Base-by-base conservation (phyloP, 2,888 invertebrate genomes). In the Molanna angustata region DNA sequence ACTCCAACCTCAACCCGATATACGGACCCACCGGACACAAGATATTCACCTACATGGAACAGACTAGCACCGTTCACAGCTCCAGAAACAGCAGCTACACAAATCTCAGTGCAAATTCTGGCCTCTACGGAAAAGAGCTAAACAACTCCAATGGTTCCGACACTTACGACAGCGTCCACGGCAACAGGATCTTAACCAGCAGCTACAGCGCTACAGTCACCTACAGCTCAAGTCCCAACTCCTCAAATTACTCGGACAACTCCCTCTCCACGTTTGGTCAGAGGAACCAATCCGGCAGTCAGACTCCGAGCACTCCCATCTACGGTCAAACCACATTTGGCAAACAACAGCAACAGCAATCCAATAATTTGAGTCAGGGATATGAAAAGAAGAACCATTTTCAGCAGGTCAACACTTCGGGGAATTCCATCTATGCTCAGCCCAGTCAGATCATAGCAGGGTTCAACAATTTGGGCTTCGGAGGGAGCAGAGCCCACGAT, bases 191-290 rank as follows among this genome's bases (percentile, higher is more conserved):
- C 22, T 41, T 44, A 19, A 46, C 58, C 1, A 51, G 41, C 16
- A 56, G 52, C 13, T 58, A 58, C 33, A 58, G 49, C 44, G 56
- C 58, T 3, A 58, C 58, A 0, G 74, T 74, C 0, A 71, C 74
- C 0, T 71, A 69, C 52, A 70, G 71, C 0, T 74, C 76, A 1
- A 71, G 67, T n/a, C 74, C 76, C 0, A 71, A 73, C 1, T 73
- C 76, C 0, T 68, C 67, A 43, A 72, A 71, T 54, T 71, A 70
- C 0, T 73, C 73, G n/a, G 71, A 66, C 42, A 49, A 47, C 31
- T 69, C 73, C 0, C 72, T 76, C 65, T 67, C 70, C 4, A 75
- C 76, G 52, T 77, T 77, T 49, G 76, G 76, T 0, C 76, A 74
- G 0, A 52, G 75, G 11, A 61, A 67, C 16, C 60, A 67, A 3